Conservation (phyloP, 1,140 invertebrate genomes). For the Littorina saxatilis region DNA sequence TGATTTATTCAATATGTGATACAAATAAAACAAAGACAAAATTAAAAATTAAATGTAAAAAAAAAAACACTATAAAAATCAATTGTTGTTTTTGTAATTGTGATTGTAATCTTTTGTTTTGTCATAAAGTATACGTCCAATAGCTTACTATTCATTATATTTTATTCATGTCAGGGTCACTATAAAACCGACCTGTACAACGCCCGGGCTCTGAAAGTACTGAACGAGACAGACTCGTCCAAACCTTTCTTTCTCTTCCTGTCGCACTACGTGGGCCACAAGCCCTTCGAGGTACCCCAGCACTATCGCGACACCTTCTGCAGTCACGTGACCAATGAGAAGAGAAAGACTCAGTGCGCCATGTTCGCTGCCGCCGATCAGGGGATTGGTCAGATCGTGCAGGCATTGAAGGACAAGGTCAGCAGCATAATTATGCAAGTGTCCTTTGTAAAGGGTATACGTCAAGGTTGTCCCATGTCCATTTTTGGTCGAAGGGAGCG, state of each 20-base stretch:
- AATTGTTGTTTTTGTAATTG: no score
- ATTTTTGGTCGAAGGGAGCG: no score
- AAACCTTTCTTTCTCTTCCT: slow-evolving; percentile 59
- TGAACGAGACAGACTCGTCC: not conserved
- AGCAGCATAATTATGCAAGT: no score
- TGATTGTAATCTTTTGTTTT: no score
- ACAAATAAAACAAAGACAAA: no score
- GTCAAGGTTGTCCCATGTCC: no score
- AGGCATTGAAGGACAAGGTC: slow-evolving; percentile 38
- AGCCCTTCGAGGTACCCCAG: slow-evolving; percentile 63
- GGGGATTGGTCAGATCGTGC: slow-evolving; percentile 53
- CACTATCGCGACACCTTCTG: slow-evolving; percentile 46
- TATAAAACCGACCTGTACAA: slow-evolving; percentile 6
- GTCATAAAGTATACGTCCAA: no score
- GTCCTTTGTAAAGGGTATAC: no score
- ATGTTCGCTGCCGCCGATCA: slow-evolving; percentile 60
- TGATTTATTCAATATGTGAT: no score
- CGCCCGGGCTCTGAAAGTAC: not conserved
- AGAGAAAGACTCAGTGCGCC: slow-evolving; percentile 16
- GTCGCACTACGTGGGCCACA: slow-evolving; percentile 54
- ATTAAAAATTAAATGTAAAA: no score
- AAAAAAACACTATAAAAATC: no score
- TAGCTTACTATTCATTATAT: no score
- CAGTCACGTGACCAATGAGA: not conserved
- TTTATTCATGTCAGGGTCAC: not conserved